Base-by-base conservation (phyloP, 53 echinoderm and acorn worm species). In the Echinarachnius parma region DNA sequence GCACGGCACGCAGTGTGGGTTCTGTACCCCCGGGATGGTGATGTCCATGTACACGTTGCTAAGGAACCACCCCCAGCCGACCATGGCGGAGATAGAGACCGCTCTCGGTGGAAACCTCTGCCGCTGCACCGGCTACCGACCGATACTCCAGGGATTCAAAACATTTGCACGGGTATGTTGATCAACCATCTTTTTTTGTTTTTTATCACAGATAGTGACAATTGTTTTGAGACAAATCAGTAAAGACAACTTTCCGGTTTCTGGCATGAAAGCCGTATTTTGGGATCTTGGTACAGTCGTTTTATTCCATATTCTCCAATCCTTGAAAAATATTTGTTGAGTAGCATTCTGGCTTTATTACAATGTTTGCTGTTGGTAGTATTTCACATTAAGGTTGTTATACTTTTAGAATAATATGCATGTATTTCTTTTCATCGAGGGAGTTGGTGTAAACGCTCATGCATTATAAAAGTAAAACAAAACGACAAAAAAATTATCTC, bases 1-100 rank as follows among this genome's bases (percentile, higher is more conserved):
- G 3, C 91, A 91, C 53, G 91, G 91, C 5, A 87, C 91, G 3
- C 91, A 91, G 75, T 91, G 91, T 66, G 92, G 92, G 5, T 92
- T 92, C 68, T 92, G 92, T 39, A 91, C 82, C 16, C 86, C 90
- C 0, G 86, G 90, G 5, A 79, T 90, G 14, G 90, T 90, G 1
- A 90, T 90, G 90, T 90, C 90, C 36, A 90, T 90, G 90, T 90
- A 90, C 59, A 79, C 86, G 15, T 76, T 90, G 45, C 83, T 91
- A 33, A 75, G 91, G 5, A 91, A 86, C 67, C 76, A 77, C 29
- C 80, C 84, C 22, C 61, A 86, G 53, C 91, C 91, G 8, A 50
- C 60, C 35, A 91, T 86, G 86, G 82, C 70, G 34, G 86, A 91
- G 31, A 86, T 91, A 16, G 75, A 83, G 32, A 28, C 70, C 15